A percentile compares a stretch with the other conserved stretches of the same genome.
Evolutionary conservation across 2,113 vertebrate genomes (phyloP).

Genomic region (Callopanchax toddi): DNA sequence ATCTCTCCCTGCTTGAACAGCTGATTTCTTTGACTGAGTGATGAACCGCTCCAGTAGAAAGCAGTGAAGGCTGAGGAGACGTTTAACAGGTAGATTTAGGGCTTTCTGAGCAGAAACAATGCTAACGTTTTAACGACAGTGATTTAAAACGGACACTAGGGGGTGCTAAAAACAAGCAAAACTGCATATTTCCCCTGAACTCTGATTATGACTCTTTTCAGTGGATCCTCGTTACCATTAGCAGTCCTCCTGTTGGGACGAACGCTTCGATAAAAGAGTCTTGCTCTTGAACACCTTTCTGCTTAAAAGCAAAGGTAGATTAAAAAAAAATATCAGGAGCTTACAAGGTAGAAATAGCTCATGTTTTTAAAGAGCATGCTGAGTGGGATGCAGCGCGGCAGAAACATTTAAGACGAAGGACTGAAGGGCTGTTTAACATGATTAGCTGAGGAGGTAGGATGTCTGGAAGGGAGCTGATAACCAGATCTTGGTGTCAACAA

Average conservation of each 20-base stretch:
- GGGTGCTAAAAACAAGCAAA: too few relatives aligned
- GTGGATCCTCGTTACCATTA: constrained; percentile 22
- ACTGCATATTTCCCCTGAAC: too few relatives aligned
- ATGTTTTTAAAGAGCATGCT: constrained; percentile 15
- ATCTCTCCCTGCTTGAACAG: too few relatives aligned
- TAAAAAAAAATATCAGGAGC: constrained; percentile 14
- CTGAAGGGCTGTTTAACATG: constrained; percentile 37
- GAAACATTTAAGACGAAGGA: constrained; percentile 30
- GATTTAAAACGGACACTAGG: too few relatives aligned
- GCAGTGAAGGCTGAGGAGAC: too few relatives aligned
- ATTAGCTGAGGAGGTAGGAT: constrained; percentile 46
- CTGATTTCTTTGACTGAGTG: too few relatives aligned
- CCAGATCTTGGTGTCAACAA: constrained; percentile 16
- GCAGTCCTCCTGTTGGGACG: constrained; percentile 30
- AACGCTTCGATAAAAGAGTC: constrained; percentile 17
- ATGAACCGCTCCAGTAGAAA: too few relatives aligned
- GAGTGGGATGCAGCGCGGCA: constrained; percentile 33
- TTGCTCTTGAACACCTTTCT: constrained; percentile 9
- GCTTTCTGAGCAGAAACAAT: too few relatives aligned
- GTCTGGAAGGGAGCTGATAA: constrained; percentile 50
- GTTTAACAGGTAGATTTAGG: too few relatives aligned
- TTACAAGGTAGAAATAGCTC: constrained; percentile 16
- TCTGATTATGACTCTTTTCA: constrained; percentile 26
- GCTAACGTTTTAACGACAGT: too few relatives aligned
- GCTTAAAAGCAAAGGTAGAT: constrained; percentile 1